Percentiles rank a stretch among this genome's conserved stretches.
Conservation (phyloP, 2,888 invertebrate species). For the Oasisia sp. region DNA sequence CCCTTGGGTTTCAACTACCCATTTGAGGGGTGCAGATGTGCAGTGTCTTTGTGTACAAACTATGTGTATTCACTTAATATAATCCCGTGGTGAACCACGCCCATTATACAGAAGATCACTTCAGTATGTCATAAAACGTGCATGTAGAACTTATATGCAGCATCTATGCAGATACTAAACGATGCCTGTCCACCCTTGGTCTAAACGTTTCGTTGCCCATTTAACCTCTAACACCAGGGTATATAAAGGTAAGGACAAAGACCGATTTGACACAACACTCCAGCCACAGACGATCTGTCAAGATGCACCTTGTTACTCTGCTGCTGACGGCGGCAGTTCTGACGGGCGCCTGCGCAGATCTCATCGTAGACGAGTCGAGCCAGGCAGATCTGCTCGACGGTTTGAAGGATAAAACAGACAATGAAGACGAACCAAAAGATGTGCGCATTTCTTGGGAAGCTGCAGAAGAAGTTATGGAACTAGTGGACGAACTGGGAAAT, state of each 20-base stretch:
- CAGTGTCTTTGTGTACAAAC: too few relatives aligned
- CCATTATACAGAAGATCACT: too few relatives aligned
- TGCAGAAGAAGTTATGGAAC: not conserved
- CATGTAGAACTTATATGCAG: not conserved
- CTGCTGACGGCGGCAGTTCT: not conserved
- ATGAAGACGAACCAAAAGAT: not conserved
- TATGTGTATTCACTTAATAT: too few relatives aligned
- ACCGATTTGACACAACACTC: not conserved
- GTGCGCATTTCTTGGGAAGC: not conserved
- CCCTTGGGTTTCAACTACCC: too few relatives aligned
- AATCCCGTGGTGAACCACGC: too few relatives aligned
- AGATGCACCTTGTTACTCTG: not conserved
- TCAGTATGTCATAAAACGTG: too few relatives aligned
- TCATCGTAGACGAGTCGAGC: not conserved
- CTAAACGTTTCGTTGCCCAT: not conserved
- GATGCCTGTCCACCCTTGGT: not conserved
- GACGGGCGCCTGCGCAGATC: not conserved
- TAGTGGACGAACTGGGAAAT: not conserved
- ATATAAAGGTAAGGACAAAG: not conserved
- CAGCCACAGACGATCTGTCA: not conserved
- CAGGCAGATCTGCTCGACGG: not conserved
- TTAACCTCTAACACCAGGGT: not conserved
- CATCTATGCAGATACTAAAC: not conserved
- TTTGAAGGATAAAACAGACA: not conserved
- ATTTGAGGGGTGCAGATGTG: too few relatives aligned